Conservation (phyloP, 2,113 vertebrate species). For the Indicator indicator region DNA sequence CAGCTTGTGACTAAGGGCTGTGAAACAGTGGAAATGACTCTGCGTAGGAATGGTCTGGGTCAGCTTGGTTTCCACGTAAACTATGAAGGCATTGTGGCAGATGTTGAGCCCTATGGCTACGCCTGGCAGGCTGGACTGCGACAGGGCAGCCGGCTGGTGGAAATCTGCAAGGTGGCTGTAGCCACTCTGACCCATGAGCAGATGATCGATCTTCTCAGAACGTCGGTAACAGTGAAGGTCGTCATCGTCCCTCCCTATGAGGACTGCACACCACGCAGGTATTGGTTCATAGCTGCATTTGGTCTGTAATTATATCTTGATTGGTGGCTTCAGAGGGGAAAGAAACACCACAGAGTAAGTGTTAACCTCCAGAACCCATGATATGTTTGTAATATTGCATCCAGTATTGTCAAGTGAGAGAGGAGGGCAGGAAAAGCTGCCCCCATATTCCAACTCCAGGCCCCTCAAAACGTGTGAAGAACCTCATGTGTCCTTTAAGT, state of each 20-base stretch:
- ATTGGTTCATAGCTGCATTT: not conserved
- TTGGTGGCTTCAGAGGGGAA: rapidly evolving
- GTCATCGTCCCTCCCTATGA: slow-evolving; percentile 95
- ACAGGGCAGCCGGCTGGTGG: slow-evolving; percentile 93
- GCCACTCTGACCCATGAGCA: slow-evolving; percentile 95
- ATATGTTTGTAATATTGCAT: not conserved
- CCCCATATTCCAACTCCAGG: not conserved
- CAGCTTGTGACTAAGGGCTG: slow-evolving; percentile 94
- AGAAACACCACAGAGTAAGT: not conserved
- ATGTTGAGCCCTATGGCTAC: slow-evolving; percentile 94
- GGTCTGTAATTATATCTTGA: not conserved
- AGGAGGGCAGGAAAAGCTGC: not conserved
- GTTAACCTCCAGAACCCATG: not conserved
- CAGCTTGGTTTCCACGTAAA: slow-evolving; percentile 97
- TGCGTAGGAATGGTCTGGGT: slow-evolving; percentile 91
- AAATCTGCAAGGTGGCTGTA: slow-evolving; percentile 95
- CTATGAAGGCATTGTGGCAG: slow-evolving; percentile 95
- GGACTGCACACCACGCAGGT: slow-evolving; percentile 95
- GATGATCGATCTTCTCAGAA: slow-evolving; percentile 95
- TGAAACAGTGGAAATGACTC: slow-evolving; percentile 94
- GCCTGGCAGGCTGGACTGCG: slow-evolving; percentile 95
- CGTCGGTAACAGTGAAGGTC: slow-evolving; percentile 93
- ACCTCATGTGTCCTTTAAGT: not conserved
- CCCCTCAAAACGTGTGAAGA: not conserved
- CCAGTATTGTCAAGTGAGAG: not conserved